These are phyloP conservation scores for Polydrusus pterygomalis DNA, from an alignment of 2,888 invertebrate genomes.

Conservation along the genomic window DNA sequence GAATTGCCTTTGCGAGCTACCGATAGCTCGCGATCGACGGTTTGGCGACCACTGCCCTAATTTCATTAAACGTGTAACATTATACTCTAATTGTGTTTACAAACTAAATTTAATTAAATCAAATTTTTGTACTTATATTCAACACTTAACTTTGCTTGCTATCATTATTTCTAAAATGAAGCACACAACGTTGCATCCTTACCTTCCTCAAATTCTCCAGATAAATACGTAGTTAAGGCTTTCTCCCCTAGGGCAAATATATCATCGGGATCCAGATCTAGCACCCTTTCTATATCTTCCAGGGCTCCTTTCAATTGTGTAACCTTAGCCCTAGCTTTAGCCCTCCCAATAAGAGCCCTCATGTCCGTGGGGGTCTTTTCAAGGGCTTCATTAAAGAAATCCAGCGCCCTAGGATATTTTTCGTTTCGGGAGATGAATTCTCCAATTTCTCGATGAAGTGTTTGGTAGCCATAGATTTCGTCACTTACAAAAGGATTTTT, in stretches of 20 bases:
- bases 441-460: slow-evolving; percentile 67
- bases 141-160: no score
- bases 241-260: slow-evolving; percentile 65
- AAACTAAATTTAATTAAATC: no score
- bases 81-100: no score
- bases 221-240: slow-evolving; percentile 67
- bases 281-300: slow-evolving; percentile 73
- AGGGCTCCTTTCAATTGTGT: slow-evolving; percentile 75
- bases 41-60: no score
- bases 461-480: slow-evolving; percentile 65
- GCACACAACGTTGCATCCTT: neutral
- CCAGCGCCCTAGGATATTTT: slow-evolving; percentile 67
- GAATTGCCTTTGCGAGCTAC: no score
- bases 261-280: slow-evolving; percentile 65
- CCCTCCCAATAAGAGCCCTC: slow-evolving; percentile 75
- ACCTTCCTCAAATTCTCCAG: slow-evolving; percentile 70
- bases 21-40: no score
- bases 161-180: no score
- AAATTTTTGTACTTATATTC: no score
- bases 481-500: slow-evolving; percentile 59
- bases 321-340: slow-evolving; percentile 75
- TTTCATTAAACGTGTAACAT: no score
- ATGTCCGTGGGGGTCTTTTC: slow-evolving; percentile 70
- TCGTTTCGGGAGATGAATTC: slow-evolving; percentile 66
- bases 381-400: slow-evolving; percentile 66